phyloP scores from a whole-genome alignment of 1,140 invertebrate species.

The Frieseomelitta varia region DNA sequence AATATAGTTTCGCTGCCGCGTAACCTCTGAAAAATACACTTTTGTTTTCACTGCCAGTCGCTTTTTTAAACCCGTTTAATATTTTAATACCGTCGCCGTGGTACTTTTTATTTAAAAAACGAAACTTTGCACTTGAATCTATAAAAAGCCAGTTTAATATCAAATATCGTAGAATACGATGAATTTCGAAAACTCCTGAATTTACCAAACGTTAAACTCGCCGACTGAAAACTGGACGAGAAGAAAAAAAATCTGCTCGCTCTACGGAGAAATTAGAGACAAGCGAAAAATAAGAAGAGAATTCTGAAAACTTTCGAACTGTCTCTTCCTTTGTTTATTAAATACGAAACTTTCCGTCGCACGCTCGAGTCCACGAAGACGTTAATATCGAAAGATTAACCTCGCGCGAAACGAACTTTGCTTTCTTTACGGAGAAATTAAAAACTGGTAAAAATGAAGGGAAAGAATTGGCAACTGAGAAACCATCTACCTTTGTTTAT shows the following conservation, averaged over 20 bases:
- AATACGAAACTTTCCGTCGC: not conserved
- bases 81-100: not conserved
- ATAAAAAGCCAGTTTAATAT: no score
- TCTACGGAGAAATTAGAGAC: not conserved
- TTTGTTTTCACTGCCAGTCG: not conserved
- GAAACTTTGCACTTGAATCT: not conserved
- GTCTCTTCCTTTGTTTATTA: not conserved
- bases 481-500: no score
- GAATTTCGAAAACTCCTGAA: not conserved
- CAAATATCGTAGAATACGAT: not conserved
- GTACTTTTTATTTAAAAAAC: not conserved
- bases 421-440: no score
- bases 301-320: not conserved
- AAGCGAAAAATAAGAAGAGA: not conserved
- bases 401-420: not conserved
- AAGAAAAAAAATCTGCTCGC: not conserved
- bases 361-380: not conserved
- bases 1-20: slow-evolving; percentile 19
- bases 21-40: not conserved
- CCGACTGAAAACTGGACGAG: not conserved
- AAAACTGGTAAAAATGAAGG: no score
- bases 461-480: no score
- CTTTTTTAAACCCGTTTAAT: not conserved
- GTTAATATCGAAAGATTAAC: no score
- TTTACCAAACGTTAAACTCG: not conserved